phyloP scores from a whole-genome alignment of 2,113 vertebrate species.

The Condylura cristata region DNA sequence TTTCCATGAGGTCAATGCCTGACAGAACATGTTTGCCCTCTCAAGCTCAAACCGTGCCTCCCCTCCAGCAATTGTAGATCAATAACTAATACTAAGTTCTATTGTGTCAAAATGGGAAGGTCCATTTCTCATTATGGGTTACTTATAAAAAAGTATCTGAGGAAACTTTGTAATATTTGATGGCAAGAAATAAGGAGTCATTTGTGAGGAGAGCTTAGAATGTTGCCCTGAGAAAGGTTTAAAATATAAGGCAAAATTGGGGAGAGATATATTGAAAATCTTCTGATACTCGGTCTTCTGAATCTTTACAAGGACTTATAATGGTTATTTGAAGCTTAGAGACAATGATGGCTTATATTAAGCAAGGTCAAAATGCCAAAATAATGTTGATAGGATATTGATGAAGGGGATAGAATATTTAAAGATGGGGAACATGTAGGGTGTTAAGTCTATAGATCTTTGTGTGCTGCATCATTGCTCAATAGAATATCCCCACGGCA shows the following conservation, averaged over 20 bases:
- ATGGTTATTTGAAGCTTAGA: background rate
- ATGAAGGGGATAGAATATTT: background rate
- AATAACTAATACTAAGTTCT: background rate
- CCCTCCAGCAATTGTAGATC: background rate
- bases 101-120: background rate
- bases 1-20: background rate
- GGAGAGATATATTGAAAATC: background rate
- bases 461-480: background rate
- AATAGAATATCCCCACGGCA: background rate
- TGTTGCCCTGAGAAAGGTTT: background rate
- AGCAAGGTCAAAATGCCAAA: background rate
- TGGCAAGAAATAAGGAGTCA: background rate
- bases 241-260: background rate
- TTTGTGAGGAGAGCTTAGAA: background rate
- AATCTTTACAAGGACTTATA: background rate
- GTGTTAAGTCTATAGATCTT: background rate
- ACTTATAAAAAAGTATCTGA: background rate
- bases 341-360: background rate
- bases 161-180: background rate
- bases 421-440: background rate
- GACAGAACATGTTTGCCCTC: background rate
- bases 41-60: background rate
- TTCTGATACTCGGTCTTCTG: background rate
- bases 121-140: background rate
- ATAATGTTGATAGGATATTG: background rate